These are phyloP conservation scores for Andrena trimmerana DNA, from an alignment of 2,888 invertebrate genomes.

Conservation along the genomic window DNA sequence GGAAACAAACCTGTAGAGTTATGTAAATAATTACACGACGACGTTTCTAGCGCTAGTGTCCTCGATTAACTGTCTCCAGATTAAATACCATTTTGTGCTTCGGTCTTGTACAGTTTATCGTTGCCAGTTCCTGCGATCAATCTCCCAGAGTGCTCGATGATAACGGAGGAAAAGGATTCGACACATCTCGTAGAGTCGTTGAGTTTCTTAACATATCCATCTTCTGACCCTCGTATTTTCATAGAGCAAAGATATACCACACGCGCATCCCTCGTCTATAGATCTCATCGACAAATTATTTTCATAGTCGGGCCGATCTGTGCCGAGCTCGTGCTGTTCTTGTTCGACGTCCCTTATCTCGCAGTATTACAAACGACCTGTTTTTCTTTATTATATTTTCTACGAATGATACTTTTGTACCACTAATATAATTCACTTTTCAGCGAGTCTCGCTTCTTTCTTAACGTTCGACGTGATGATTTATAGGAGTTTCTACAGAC, in stretches of 20 bases:
- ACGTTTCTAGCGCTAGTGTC: background rate
- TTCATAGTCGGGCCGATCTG: slow-evolving; percentile 39
- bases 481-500: slow-evolving; percentile 45
- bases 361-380: slow-evolving; percentile 27
- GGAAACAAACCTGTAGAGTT: background rate
- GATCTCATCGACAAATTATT: slow-evolving; percentile 49
- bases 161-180: slow-evolving; percentile 29
- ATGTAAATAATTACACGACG: background rate
- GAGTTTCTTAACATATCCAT: slow-evolving; percentile 65
- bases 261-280: slow-evolving; percentile 25
- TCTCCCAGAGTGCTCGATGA: background rate
- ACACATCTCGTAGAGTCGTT: slow-evolving; percentile 48
- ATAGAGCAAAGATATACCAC: slow-evolving; percentile 51
- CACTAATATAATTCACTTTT: slow-evolving; percentile 19
- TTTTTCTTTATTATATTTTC: slow-evolving; percentile 5
- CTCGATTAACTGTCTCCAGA: background rate
- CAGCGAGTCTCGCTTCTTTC: slow-evolving; percentile 10
- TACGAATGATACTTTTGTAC: slow-evolving; percentile 24
- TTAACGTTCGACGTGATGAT: slow-evolving; percentile 20
- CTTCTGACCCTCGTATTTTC: slow-evolving; percentile 67
- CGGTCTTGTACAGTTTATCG: background rate
- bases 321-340: slow-evolving; percentile 34
- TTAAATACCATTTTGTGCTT: no score
- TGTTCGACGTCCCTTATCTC: slow-evolving; percentile 23
- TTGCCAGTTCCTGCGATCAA: background rate